Conservation (phyloP, 2,888 invertebrate genomes). For the Lepidochrysops patricia region DNA sequence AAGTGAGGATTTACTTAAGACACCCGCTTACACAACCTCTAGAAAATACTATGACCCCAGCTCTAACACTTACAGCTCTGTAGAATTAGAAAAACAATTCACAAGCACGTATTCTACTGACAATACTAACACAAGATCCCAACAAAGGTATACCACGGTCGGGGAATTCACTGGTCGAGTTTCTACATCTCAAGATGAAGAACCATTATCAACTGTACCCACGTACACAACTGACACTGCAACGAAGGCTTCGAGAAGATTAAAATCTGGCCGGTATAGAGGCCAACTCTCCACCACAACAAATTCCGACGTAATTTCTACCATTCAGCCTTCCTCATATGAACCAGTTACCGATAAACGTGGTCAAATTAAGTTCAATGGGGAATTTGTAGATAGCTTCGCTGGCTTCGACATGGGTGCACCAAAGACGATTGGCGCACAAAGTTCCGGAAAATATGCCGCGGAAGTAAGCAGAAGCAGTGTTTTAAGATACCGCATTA, state of each 20-base stretch:
- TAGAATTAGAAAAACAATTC: slow-evolving; percentile 17
- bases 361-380: background rate
- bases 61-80: slow-evolving; percentile 29
- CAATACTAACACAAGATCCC: slow-evolving; percentile 16
- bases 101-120: slow-evolving; percentile 13
- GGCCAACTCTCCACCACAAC: background rate
- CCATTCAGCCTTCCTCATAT: background rate
- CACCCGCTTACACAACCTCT: slow-evolving; percentile 34
- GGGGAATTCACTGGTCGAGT: slow-evolving; percentile 18
- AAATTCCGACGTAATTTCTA: background rate
- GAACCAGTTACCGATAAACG: background rate
- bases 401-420: background rate
- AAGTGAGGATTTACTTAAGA: slow-evolving; percentile 42
- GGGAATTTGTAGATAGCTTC: background rate
- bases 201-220: background rate
- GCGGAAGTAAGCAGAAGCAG: background rate
- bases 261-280: background rate
- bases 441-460: background rate
- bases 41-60: slow-evolving; percentile 35
- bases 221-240: slow-evolving; percentile 13
- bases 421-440: background rate
- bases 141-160: slow-evolving; percentile 13
- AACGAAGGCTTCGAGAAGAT: background rate
- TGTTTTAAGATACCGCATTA: background rate
- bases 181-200: slow-evolving; percentile 14